phyloP scores from a whole-genome alignment of 2,113 vertebrate species.

The Xenotilapia leptura region DNA sequence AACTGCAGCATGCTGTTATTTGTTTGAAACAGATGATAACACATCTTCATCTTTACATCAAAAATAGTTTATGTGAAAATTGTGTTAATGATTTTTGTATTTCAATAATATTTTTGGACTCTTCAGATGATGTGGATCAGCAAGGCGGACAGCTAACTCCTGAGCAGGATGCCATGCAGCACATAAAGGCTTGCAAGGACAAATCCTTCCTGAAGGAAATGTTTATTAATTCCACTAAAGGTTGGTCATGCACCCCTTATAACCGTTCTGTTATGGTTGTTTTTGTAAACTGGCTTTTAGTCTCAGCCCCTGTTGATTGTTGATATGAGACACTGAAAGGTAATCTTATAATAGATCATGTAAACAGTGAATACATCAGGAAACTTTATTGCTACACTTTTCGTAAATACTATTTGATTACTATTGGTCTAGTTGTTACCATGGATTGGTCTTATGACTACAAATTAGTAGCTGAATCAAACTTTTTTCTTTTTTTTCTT shows the following conservation, averaged over 20 bases:
- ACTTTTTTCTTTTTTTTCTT: fast-evolving
- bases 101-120: not conserved
- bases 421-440: not conserved
- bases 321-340: not conserved
- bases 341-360: not conserved
- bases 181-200: not conserved
- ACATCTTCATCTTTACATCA: not conserved
- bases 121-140: not conserved
- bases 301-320: fast-evolving
- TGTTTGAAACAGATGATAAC: not conserved
- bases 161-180: constrained; percentile 15
- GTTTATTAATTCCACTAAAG: constrained; percentile 9
- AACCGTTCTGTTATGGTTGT: fast-evolving
- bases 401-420: not conserved
- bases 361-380: not conserved
- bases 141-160: not conserved
- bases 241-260: not conserved
- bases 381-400: not conserved
- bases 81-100: not conserved
- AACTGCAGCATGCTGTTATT: not conserved
- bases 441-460: not conserved
- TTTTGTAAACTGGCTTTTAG: not conserved
- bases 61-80: not conserved
- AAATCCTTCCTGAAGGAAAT: constrained; percentile 11
- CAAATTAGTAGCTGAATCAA: not conserved